Base-by-base conservation (phyloP, 2,888 invertebrate genomes). In the Pantelozetes paolii region DNA sequence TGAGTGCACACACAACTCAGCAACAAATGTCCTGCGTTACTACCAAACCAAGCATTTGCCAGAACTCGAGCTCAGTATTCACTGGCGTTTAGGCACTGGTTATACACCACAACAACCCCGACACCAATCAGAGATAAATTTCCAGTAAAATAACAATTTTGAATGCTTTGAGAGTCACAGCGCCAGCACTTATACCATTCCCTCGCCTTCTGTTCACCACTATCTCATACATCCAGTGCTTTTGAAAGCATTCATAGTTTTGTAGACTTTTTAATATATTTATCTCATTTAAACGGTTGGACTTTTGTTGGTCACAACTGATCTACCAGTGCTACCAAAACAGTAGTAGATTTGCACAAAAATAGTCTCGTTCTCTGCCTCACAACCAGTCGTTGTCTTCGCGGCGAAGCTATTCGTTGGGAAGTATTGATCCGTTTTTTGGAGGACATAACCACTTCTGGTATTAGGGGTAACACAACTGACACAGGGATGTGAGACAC, bases 11-110 rank as follows among this genome's bases (percentile, higher is more conserved):
- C 9, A 62, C 30, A 36, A 62, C n/a, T 32, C 67, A 67, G 67
- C 67, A 67, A 67, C 67, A 67, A 67, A 67, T 67, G 67, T 67
- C 67, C 67, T 67, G 67, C 67, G 42, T 67, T 67, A 20, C n/a
- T 18, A 64, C 64, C 64, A 36, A 15, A 15, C 28, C 59, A 28
- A 20, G 50, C n/a, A 50, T 20, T 54, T 9, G 54, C 23, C 18
- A 32, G 32, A 62, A 30, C 36, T 62, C n/a, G 32, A 62, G 62
- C 13, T 32, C 32, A 36, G 62, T 32, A 8, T 62, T 59, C 8
- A 59, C 23, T 18, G 28, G n/a, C 62, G 23, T 15, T n/a, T 28
- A 23, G 57, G 57, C 59, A 30, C 59, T 59, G 50, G 50, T 26
- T 15, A 45, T 2, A 9, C 54, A 54, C 54, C 54, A 23, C 26